Evolutionary conservation across 2,888 invertebrate species (phyloP), one percentile per base, ranked within the genome.

Genomic region (Ethmia dodecea): DNA sequence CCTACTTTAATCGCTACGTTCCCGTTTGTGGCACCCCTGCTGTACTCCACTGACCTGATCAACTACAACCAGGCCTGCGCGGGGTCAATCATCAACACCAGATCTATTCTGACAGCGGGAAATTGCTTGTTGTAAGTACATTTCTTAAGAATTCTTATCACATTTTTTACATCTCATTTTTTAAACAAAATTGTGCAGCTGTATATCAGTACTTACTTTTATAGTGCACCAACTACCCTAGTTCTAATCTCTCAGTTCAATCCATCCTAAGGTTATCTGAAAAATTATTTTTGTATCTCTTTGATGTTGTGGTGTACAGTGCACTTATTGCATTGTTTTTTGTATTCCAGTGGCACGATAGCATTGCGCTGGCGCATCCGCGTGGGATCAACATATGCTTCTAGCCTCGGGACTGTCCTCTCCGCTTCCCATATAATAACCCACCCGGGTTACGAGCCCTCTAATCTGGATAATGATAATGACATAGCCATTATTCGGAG

Each of bases 401-500:
- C 35, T 34, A 53, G 53, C 25, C 66, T 60, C 5, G 69, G 69
- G 0, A 35, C 33, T 9, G 48, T 60, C 2, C 36, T 51, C 41
- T 35, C 18, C 11, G 10, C 43, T 2, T 22, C 28, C 0, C 33
- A 24, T 4, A 32, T 55, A 13, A 47, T 57, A 29, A 22, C 43
- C 11, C 61, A 69, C 34, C 52, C 58, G 0, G 37, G 31, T 5
- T 66, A 53, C 41, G 50, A 52, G 30, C 0, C 16, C 0, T 1
- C 38, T 1, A 60, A 50, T 2, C 11, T 45, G 0, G 56, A 72
- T 38, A n/a, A n/a, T n/a, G 58, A 51, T 24, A 69, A 75, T 25
- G 72, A 75, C 27, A 34, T 75, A 5, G 49, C 56, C 2, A 43
- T 75, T n/a, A 8, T 70, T 1, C 60, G 57, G 5, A 33, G 48